These are phyloP conservation scores for Myanophis thanlyinensis DNA, from an alignment of 2,113 vertebrate species.

Conservation along the genomic window DNA sequence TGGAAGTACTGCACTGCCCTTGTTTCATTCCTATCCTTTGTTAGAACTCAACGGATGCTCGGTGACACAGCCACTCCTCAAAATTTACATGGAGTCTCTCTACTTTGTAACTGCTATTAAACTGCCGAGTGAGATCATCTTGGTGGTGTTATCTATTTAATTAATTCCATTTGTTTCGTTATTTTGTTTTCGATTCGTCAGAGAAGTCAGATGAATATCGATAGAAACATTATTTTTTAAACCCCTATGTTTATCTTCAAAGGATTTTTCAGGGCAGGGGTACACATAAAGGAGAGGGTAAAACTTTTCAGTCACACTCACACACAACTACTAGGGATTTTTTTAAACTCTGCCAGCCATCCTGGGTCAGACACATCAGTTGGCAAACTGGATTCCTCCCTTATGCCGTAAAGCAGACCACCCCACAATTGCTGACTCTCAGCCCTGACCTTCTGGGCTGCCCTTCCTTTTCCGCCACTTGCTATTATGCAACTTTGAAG, in stretches of 20 bases:
- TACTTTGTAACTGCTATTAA: background rate
- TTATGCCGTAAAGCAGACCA: constrained; percentile 15
- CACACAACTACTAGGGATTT: background rate
- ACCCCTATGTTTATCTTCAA: background rate
- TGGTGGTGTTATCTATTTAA: background rate
- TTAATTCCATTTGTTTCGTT: background rate
- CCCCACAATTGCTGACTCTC: constrained; percentile 30
- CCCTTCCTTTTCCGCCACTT: background rate
- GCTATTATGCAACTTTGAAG: constrained; percentile 40
- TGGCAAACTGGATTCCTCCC: background rate
- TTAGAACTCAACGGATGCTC: background rate
- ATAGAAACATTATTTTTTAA: background rate
- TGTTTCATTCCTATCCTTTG: background rate
- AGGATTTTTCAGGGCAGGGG: background rate
- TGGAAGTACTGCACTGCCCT: background rate
- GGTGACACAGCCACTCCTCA: background rate
- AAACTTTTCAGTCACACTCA: background rate
- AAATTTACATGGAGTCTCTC: background rate
- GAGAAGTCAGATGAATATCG: background rate
- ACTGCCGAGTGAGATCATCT: background rate
- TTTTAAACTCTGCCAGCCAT: background rate
- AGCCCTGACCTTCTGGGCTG: background rate
- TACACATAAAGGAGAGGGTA: background rate
- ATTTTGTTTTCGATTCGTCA: background rate
- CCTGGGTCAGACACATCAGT: background rate